Conservation (phyloP, 2,888 invertebrate species). For the Ypsolopha scabrella region DNA sequence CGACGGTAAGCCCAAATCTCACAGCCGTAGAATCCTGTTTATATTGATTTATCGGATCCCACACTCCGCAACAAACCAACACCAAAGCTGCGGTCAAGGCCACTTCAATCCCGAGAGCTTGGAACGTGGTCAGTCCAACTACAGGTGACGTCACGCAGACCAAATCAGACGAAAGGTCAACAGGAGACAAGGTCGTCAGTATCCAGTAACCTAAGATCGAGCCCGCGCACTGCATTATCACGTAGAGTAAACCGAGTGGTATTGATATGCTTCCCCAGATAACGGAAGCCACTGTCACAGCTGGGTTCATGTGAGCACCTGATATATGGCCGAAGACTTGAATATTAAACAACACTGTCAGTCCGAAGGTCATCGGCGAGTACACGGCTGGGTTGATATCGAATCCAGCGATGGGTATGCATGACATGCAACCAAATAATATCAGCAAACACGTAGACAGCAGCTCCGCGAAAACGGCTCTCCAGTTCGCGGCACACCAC, state of each 20-base stretch:
- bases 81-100: conserved; percentile 74
- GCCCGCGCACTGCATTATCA: conserved; percentile 75
- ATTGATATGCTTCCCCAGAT: conserved; percentile 68
- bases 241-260: conserved; percentile 70
- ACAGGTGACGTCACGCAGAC: conserved; percentile 75
- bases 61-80: conserved; percentile 76
- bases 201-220: conserved; percentile 77
- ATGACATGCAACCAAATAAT: conserved; percentile 83
- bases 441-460: conserved; percentile 76
- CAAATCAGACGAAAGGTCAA: conserved; percentile 32
- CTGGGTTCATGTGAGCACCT: conserved; percentile 83
- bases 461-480: conserved; percentile 72
- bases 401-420: conserved; percentile 56
- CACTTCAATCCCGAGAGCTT: conserved; percentile 74
- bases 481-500: conserved; percentile 18
- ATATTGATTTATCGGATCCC: conserved; percentile 78
- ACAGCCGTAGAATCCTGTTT: conserved; percentile 75
- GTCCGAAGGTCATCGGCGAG: conserved; percentile 73
- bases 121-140: conserved; percentile 43
- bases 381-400: conserved; percentile 52
- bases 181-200: conserved; percentile 61
- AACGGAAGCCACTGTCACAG: conserved; percentile 76
- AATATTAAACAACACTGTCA: conserved; percentile 76
- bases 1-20: conserved; percentile 76
- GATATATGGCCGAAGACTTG: conserved; percentile 84